A percentile compares a stretch with the other conserved stretches of the same genome.
These are phyloP conservation scores for Sminthurinus signatus DNA, from an alignment of 1,140 invertebrate species.

Conservation along the genomic window DNA sequence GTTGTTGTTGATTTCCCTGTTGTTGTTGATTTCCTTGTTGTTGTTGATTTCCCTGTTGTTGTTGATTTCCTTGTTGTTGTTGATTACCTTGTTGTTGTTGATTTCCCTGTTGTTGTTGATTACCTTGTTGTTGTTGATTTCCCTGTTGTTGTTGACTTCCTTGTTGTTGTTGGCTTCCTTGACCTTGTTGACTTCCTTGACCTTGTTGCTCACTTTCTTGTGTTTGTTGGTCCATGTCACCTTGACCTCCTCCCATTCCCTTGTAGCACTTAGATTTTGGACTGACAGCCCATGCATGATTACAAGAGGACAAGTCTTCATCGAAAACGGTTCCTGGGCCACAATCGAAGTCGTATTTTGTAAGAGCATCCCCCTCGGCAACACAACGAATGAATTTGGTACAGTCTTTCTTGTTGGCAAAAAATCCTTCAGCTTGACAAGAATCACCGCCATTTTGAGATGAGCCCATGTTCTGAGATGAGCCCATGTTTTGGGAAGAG, in stretches of 20 bases:
- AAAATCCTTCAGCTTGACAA: constrained; percentile 57
- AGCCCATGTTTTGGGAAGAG: not conserved
- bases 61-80: constrained; percentile 26
- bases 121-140: constrained; percentile 1
- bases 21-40: not conserved
- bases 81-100: constrained; percentile 7
- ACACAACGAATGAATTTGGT: constrained; percentile 55
- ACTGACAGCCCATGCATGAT: constrained; percentile 53
- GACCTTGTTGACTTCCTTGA: not conserved
- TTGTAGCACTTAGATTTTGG: constrained; percentile 25
- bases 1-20: not conserved
- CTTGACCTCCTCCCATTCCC: no score
- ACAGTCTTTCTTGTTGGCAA: constrained; percentile 55
- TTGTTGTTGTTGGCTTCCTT: not conserved
- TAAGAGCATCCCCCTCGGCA: not conserved
- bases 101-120: constrained; percentile 1
- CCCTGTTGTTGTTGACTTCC: not conserved
- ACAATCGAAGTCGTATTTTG: constrained; percentile 59
- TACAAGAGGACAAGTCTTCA: constrained; percentile 56
- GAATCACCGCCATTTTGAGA: not conserved
- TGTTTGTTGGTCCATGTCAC: constrained; percentile 14
- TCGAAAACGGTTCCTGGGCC: constrained; percentile 66
- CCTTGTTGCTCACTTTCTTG: constrained; percentile 1
- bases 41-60: constrained; percentile 6
- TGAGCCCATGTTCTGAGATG: not conserved